phyloP scores from a whole-genome alignment of 2,888 invertebrate species.

The Coleophora deauratella region DNA sequence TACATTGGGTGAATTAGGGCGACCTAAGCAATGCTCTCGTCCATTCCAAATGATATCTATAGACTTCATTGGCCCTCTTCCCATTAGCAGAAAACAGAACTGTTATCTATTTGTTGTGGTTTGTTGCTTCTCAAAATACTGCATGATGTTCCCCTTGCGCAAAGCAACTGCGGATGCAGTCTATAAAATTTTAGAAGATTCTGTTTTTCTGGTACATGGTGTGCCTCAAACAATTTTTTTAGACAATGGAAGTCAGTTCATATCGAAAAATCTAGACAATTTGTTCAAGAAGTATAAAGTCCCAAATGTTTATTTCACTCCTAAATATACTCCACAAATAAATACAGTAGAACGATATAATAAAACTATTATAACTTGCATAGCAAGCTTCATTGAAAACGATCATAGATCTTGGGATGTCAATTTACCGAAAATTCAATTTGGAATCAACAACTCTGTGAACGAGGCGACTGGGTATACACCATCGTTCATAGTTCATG shows the following conservation, averaged over 20 bases:
- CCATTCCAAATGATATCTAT: constrained; percentile 20
- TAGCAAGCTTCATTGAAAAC: constrained; percentile 15
- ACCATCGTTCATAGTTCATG: constrained; percentile 6
- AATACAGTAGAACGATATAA: constrained; percentile 6
- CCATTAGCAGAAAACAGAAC: constrained; percentile 11
- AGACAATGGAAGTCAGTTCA: constrained; percentile 5
- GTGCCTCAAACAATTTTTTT: constrained; percentile 1
- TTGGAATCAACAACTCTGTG: constrained; percentile 18
- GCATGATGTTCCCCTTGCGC: constrained; percentile 13
- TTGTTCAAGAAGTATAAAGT: constrained; percentile 5
- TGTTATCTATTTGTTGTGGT: constrained; percentile 14
- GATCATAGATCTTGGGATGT: constrained; percentile 21
- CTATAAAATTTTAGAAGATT: constrained; percentile 6
- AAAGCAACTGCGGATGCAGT: constrained; percentile 14
- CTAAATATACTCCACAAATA: constrained; percentile 2
- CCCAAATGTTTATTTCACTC: constrained; percentile 1
- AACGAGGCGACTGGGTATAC: constrained; percentile 17
- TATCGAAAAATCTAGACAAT: neutral
- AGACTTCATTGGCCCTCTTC: constrained; percentile 21
- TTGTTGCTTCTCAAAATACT: constrained; percentile 20
- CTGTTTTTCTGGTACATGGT: constrained; percentile 5
- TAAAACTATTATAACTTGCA: constrained; percentile 14
- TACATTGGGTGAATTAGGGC: constrained; percentile 17
- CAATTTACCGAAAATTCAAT: constrained; percentile 15
- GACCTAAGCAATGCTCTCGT: constrained; percentile 15